These are phyloP conservation scores for Fundulus diaphanus DNA, from an alignment of 2,797 vertebrate genomes.

Conservation along the genomic window DNA sequence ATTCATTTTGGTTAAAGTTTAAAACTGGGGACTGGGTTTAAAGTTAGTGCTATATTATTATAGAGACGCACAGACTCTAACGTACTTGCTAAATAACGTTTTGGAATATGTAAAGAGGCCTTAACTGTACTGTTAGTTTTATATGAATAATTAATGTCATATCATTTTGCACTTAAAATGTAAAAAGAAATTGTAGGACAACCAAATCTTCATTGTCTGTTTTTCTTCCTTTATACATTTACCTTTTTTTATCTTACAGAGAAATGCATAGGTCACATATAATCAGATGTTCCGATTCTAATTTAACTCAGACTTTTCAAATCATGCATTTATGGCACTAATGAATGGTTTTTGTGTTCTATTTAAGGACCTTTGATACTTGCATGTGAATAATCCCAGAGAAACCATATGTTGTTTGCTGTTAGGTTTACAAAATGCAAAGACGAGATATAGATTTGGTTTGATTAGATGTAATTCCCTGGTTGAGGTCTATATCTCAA, in stretches of 20 bases:
- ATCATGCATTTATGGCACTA: background rate
- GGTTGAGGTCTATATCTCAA: too few species aligned
- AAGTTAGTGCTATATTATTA: background rate
- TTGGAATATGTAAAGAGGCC: background rate
- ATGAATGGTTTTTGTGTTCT: background rate
- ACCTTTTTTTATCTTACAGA: background rate
- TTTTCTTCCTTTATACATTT: background rate
- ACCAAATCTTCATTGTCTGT: background rate
- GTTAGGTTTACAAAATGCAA: too few species aligned
- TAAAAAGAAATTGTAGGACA: constrained; percentile 9
- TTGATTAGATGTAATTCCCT: too few species aligned
- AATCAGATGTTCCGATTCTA: background rate
- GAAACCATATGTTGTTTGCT: too few species aligned
- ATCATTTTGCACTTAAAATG: background rate
- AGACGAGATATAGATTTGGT: too few species aligned
- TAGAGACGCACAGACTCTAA: background rate
- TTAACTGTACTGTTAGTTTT: constrained; percentile 9
- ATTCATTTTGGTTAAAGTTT: background rate
- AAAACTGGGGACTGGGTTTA: background rate
- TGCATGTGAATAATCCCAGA: too few species aligned
- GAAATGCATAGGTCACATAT: background rate
- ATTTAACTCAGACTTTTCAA: too few species aligned
- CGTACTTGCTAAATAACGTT: background rate
- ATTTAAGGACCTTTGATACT: background rate
- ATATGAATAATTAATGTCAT: constrained; percentile 1